phyloP scores from a whole-genome alignment of 2,888 invertebrate genomes.

The Seira musarum region DNA sequence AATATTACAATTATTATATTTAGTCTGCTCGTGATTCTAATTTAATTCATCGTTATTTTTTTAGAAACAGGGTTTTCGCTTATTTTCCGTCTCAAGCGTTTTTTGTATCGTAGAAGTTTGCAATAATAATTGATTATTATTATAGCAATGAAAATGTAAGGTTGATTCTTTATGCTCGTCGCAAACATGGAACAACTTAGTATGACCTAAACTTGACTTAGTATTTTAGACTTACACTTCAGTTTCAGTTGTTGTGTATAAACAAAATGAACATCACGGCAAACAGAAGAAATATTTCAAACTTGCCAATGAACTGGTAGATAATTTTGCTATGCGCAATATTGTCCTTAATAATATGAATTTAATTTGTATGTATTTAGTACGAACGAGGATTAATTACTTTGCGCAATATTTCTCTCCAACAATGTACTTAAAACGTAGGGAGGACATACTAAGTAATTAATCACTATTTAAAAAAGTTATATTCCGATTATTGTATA shows the following conservation, averaged over 20 bases:
- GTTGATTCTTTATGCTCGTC: not conserved
- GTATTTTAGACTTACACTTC: conserved; percentile 16
- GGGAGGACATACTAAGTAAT: not conserved
- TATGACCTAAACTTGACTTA: conserved; percentile 5
- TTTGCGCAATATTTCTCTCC: not conserved
- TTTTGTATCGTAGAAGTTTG: conserved; percentile 22
- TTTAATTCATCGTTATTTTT: conserved; percentile 37
- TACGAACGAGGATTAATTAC: not conserved
- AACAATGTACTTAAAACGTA: conserved; percentile 8
- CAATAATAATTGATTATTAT: not conserved
- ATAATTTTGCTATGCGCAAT: not conserved
- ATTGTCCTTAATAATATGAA: not conserved
- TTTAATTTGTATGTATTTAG: not conserved
- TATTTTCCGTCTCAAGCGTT: conserved; percentile 12
- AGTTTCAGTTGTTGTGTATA: too few species aligned
- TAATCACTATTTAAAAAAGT: conserved; percentile 10
- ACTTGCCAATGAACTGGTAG: conserved; percentile 1
- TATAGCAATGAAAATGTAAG: not conserved
- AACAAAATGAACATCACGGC: not conserved
- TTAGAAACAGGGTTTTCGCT: conserved; percentile 43
- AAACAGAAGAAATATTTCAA: not conserved
- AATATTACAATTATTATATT: conserved; percentile 15
- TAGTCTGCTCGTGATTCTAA: conserved; percentile 8
- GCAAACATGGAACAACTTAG: too few species aligned
- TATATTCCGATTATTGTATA: conserved; percentile 11